Base-by-base conservation (phyloP, 1,140 invertebrate genomes). In the Drosophila ambigua region DNA sequence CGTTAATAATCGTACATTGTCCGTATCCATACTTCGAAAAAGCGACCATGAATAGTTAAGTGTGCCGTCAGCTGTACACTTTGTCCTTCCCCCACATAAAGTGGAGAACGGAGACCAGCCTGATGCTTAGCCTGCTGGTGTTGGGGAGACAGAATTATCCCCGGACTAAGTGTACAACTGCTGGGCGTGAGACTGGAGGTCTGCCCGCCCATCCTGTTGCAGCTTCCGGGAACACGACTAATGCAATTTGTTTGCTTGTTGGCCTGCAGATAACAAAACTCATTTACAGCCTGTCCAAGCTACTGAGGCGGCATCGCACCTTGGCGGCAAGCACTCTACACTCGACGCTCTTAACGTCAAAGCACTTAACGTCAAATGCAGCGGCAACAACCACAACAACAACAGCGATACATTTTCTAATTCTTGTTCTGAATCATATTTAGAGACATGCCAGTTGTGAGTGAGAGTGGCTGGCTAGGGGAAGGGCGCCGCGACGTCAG, bases 371-470 rank as follows among this genome's bases (percentile, higher is more conserved):
- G 71, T 74, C 82, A 85, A 85, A 49, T 75, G 77, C 82, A 81
- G 60, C 59, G 46, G 49, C 24, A 31, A 31, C 31, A 31, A 4
- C 23, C 2, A 20, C 48, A 43, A 16, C 16, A 20, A 35, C 46
- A 49, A 16, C 43, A 16, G 80, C 80, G 69, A 87, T 82, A 87
- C 67, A 87, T 72, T 87, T 82, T 88, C 80, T 82, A 87, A 82
- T 87, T 75, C 82, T 87, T 87, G 82, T 87, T 88, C 88, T 88
- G 83, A 88, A 87, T 87, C 79, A 87, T 87, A 76, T 88, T 82
- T 63, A 52, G 69, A 43, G 64, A 57, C 44, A 66, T 26, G 50
- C 23, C 35, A 39, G 35, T 39, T 39, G 11, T 39, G 11, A 39
- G 4, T 39, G 35, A 39, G 11, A 13, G 11, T 13, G 20, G 15